Conservation (phyloP, 2,888 invertebrate genomes). For the Dichetophora obliterata region DNA sequence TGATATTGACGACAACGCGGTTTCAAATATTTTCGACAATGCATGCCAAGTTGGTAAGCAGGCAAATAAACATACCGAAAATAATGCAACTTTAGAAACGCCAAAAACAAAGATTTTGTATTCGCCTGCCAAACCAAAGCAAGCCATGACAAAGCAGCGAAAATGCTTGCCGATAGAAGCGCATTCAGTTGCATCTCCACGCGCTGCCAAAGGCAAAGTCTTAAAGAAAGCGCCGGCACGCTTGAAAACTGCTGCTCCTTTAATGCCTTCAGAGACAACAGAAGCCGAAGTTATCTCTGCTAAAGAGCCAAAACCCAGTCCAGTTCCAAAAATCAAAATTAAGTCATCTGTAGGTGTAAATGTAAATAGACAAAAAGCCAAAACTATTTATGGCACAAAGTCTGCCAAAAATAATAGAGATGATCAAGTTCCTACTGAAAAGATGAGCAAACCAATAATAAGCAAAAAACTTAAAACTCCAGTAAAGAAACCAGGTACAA, state of each 20-base stretch:
- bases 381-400: background rate
- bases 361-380: background rate
- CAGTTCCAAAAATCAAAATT: slow-evolving; percentile 40
- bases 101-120: slow-evolving; percentile 24
- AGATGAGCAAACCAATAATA: background rate
- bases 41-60: background rate
- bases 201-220: slow-evolving; percentile 33
- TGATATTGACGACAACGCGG: slow-evolving; percentile 41
- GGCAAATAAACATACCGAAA: background rate
- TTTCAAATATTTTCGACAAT: slow-evolving; percentile 38
- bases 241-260: background rate
- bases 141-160: slow-evolving; percentile 46
- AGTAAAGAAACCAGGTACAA: too few relatives aligned
- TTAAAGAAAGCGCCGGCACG: slow-evolving; percentile 36
- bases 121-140: slow-evolving; percentile 1
- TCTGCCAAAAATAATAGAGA: background rate
- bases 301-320: background rate
- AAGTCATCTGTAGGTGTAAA: slow-evolving; percentile 9
- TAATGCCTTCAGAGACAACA: background rate
- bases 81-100: background rate
- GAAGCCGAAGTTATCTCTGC: background rate
- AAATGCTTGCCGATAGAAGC: slow-evolving; percentile 57
- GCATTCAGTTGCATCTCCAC: slow-evolving; percentile 51
- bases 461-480: background rate
- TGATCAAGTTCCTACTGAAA: background rate